Evolutionary conservation across 2,797 vertebrate species (phyloP).

Genomic region (Thripadectes ignobilis): DNA sequence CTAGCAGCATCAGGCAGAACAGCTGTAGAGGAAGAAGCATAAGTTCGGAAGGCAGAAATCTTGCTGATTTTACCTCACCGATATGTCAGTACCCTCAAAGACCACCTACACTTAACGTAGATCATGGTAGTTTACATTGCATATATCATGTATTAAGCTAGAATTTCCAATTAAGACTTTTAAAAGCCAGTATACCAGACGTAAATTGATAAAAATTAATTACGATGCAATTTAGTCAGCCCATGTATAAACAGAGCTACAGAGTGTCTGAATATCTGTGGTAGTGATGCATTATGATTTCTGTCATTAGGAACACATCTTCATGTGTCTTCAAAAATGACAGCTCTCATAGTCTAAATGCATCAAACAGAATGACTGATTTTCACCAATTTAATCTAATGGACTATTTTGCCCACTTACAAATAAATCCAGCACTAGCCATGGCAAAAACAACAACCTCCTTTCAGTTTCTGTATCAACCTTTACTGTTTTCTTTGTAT

Average conservation of each 20-base stretch:
- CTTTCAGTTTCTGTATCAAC: neutral
- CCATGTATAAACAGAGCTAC: neutral
- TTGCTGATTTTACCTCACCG: conserved; percentile 51
- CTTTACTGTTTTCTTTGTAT: neutral
- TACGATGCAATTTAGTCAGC: neutral
- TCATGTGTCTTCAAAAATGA: neutral
- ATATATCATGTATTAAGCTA: neutral
- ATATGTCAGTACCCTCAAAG: neutral
- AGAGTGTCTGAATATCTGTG: neutral
- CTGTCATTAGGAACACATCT: neutral
- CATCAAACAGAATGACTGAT: neutral
- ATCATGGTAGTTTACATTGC: neutral
- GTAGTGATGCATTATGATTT: neutral
- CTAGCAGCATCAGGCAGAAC: conserved; percentile 83
- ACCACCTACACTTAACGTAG: neutral
- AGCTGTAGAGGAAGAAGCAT: conserved; percentile 75
- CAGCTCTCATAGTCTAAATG: neutral
- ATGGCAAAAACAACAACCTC: neutral
- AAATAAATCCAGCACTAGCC: neutral
- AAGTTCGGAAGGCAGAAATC: conserved; percentile 69
- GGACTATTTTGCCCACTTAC: neutral
- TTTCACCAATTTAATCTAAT: neutral
- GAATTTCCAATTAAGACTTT: neutral
- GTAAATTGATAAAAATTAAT: neutral
- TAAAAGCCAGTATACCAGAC: neutral